Base-by-base conservation (phyloP, 2,797 vertebrate genomes). In the Scleropages formosus region DNA sequence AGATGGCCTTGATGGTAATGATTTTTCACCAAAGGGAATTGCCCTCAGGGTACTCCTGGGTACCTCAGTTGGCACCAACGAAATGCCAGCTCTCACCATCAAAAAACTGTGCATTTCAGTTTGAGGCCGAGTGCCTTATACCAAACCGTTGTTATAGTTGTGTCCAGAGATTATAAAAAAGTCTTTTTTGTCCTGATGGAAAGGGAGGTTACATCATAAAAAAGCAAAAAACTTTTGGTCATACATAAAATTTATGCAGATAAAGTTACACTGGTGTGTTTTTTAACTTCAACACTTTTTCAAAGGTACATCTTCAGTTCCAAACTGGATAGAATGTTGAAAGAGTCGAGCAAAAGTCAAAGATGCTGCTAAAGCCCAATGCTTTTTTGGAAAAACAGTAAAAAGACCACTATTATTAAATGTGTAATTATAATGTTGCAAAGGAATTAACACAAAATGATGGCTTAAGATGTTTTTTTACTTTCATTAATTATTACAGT, bases 151-250 rank as follows among this genome's bases (percentile, higher is more conserved):
- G 82, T 83, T 85, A 66, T 85, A 86, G 84, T 79, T 73, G 63
- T 71, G 73, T 79, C 82, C 82, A 84, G 77, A 85, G 83, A 86
- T 82, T 81, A 87, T 39, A 39, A 89, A 78, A 89, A 88, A 85
- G 86, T 83, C 78, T 81, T 78, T 83, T 87, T 87, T 87, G n/a
- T n/a, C n/a, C n/a, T n/a, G n/a, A n/a, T n/a, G n/a, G n/a, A n/a
- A n/a, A n/a, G n/a, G n/a, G n/a, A n/a, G n/a, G n/a, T n/a, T n/a
- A n/a, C n/a, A n/a, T n/a, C n/a, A n/a, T n/a, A n/a, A n/a, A n/a
- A n/a, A 85, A 80, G 84, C 84, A 88, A 89, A 88, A 90, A 75
- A 87, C 89, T 85, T 79, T 49, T 83, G 78, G 70, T 73, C 62
- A 74, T 75, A 81, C n/a, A 78, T 74, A 75, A 39, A n/a, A n/a